A percentile compares a stretch with the other conserved stretches of the same genome.
Evolutionary conservation across 2,888 invertebrate species (phyloP).

Genomic region (Suillia variegata): DNA sequence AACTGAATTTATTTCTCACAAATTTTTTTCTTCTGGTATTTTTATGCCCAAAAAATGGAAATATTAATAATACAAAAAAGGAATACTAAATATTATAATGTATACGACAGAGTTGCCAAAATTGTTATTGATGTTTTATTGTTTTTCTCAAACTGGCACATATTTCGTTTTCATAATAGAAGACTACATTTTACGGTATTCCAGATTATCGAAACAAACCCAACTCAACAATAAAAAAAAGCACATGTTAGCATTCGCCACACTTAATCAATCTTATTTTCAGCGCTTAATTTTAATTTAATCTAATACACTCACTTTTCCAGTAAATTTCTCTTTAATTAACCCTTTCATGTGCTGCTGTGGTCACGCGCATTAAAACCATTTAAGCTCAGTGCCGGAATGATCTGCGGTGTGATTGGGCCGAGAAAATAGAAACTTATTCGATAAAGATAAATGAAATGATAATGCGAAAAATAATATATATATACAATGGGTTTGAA

Average conservation of each 20-base stretch:
- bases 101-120: not conserved
- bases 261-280: not conserved
- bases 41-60: slow-evolving; percentile 23
- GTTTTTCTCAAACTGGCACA: too few relatives aligned
- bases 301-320: not conserved
- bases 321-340: not conserved
- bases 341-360: not conserved
- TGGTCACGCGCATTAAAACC: not conserved
- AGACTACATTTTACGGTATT: too few relatives aligned
- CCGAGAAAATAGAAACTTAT: too few relatives aligned
- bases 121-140: not conserved
- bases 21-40: slow-evolving; percentile 10
- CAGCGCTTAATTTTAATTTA: not conserved
- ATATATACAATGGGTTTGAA: too few relatives aligned
- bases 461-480: too few relatives aligned
- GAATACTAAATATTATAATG: slow-evolving; percentile 12
- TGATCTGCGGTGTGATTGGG: too few relatives aligned
- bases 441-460: too few relatives aligned
- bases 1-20: not conserved
- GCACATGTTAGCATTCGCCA: too few relatives aligned
- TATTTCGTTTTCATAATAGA: too few relatives aligned
- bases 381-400: too few relatives aligned
- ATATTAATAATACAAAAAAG: slow-evolving; percentile 24
- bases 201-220: too few relatives aligned
- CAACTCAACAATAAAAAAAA: too few relatives aligned